Evolutionary conservation across 2,797 vertebrate genomes (phyloP).

Genomic region (Diplodus sargus): DNA sequence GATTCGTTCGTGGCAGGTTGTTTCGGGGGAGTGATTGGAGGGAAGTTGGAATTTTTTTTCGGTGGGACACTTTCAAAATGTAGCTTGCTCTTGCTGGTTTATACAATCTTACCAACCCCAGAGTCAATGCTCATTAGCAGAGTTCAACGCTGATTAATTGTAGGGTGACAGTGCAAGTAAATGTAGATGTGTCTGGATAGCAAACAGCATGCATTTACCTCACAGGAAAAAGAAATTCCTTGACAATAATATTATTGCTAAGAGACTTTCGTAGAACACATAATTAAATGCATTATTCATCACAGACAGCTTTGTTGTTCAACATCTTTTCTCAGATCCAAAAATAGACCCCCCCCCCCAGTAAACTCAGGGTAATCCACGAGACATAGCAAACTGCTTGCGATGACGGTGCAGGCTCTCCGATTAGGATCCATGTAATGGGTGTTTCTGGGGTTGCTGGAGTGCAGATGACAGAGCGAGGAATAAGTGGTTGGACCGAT

Average conservation of each 20-base stretch:
- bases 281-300: conserved; percentile 55
- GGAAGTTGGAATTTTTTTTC: too few relatives aligned
- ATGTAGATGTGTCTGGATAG: background rate
- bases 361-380: conserved; percentile 66
- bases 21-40: too few relatives aligned
- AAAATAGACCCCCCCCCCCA: conserved; percentile 62
- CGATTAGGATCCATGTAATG: conserved; percentile 67
- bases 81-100: too few relatives aligned
- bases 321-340: conserved; percentile 43
- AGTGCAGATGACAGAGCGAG: conserved; percentile 54
- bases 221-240: conserved; percentile 34
- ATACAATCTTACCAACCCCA: too few relatives aligned
- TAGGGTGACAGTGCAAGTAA: conserved; percentile 11
- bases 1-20: too few relatives aligned
- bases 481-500: conserved; percentile 57
- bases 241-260: conserved; percentile 21
- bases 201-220: background rate
- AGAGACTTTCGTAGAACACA: conserved; percentile 36
- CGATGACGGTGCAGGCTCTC: conserved; percentile 63
- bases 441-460: conserved; percentile 60
- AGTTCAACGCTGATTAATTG: background rate
- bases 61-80: too few relatives aligned
- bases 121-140: conserved; percentile 8
- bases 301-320: conserved; percentile 53
- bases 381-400: conserved; percentile 46